Conservation (phyloP, 2,113 vertebrate genomes). For the Brachyhypopomus gauderio region DNA sequence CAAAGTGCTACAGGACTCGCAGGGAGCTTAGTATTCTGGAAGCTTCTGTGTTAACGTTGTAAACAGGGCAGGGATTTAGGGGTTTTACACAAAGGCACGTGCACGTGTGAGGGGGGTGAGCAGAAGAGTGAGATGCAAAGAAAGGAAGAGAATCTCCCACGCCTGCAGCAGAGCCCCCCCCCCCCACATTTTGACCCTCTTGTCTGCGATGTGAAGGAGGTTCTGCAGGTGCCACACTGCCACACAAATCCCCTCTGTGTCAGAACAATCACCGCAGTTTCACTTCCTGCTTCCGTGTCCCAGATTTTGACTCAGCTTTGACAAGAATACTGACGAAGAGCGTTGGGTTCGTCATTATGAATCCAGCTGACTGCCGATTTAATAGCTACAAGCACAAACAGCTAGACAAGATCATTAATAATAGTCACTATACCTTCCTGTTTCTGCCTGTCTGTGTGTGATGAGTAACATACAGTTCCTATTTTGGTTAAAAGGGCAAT, state of each 20-base stretch:
- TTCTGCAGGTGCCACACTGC: constrained; percentile 49
- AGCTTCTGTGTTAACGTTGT: constrained; percentile 11
- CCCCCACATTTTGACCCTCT: not conserved
- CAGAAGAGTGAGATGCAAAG: not conserved
- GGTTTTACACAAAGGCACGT: constrained; percentile 9
- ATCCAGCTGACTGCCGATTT: not conserved
- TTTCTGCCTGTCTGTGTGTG: not conserved
- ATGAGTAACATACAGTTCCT: not conserved
- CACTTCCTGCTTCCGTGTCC: constrained; percentile 25
- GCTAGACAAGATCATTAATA: not conserved
- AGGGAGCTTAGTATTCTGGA: constrained; percentile 24
- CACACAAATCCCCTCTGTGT: constrained; percentile 48
- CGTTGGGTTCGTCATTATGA: not conserved
- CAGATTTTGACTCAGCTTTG: not conserved
- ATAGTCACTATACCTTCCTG: not conserved
- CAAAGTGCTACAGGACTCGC: constrained; percentile 12
- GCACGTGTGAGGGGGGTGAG: no score
- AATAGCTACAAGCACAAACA: not conserved
- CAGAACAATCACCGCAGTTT: constrained; percentile 9
- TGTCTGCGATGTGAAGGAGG: not conserved
- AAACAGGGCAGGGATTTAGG: constrained; percentile 16
- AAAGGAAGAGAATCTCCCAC: constrained; percentile 9
- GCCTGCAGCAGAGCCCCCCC: not conserved
- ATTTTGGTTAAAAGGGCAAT: not conserved
- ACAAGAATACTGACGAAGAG: not conserved